Conservation (phyloP, 2,113 vertebrate species). For the Promerops cafer region DNA sequence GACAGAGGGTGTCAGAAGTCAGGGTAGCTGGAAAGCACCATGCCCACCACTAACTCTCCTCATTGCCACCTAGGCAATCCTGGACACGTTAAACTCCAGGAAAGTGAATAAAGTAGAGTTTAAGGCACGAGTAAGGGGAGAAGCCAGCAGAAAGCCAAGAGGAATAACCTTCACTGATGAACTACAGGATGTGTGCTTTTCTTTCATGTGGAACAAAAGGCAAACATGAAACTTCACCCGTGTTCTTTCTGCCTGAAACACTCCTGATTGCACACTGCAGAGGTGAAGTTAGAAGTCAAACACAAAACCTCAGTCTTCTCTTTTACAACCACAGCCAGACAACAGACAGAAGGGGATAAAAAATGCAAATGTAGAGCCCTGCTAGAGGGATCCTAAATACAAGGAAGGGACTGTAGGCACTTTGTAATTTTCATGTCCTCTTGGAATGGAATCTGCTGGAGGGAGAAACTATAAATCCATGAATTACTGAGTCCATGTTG, state of each 20-base stretch:
- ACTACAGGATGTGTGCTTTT: constrained; percentile 2
- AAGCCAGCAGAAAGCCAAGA: constrained; percentile 22
- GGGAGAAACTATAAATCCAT: background rate
- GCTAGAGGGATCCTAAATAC: background rate
- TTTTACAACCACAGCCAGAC: background rate
- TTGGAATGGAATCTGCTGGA: background rate
- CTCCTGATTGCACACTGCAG: background rate
- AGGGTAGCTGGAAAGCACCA: background rate
- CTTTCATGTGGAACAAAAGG: constrained; percentile 40
- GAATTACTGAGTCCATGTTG: background rate
- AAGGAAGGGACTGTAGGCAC: background rate
- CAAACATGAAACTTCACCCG: constrained; percentile 15
- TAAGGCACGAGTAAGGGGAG: background rate
- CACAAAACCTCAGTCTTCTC: background rate
- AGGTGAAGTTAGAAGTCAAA: constrained; percentile 44
- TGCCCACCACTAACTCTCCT: background rate
- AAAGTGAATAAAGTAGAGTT: background rate
- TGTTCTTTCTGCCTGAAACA: constrained; percentile 57
- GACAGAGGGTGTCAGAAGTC: background rate
- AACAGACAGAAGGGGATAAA: background rate
- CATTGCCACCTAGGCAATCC: background rate
- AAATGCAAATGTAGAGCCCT: background rate
- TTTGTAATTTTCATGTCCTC: background rate
- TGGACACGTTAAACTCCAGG: background rate
- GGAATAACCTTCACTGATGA: constrained; percentile 35